Percentiles rank a stretch among this genome's conserved stretches.
Evolutionary conservation across 2,113 vertebrate genomes (phyloP).

Genomic region (Chlorodrepanis virens): DNA sequence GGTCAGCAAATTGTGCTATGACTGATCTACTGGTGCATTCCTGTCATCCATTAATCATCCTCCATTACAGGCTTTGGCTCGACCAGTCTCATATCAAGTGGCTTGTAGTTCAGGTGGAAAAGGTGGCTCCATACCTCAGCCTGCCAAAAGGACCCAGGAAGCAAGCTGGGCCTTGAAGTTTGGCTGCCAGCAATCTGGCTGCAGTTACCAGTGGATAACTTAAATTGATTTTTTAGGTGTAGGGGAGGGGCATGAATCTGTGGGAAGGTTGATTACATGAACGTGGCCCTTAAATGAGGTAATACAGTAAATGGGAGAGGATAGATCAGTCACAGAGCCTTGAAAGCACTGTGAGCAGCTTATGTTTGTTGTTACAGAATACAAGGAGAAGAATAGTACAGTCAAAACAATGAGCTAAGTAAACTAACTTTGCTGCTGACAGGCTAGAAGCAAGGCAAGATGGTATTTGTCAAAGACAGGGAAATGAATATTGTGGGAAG

Average conservation of each 20-base stretch:
- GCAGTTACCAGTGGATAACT: not conserved
- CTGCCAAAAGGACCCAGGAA: not conserved
- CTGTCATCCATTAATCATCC: not conserved
- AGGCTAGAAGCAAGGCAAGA: not conserved
- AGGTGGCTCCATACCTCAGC: not conserved
- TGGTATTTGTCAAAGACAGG: constrained; percentile 33
- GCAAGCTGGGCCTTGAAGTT: not conserved
- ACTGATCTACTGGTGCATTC: not conserved
- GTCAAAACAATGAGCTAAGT: constrained; percentile 47
- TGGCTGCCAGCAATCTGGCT: not conserved
- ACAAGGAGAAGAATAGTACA: constrained; percentile 1
- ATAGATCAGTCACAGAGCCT: not conserved
- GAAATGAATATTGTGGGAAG: constrained; percentile 3
- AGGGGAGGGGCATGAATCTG: not conserved
- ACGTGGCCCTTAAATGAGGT: not conserved
- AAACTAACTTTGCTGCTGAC: constrained; percentile 45
- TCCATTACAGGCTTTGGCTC: not conserved
- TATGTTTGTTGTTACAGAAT: constrained; percentile 25
- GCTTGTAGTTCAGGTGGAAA: not conserved
- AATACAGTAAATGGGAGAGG: not conserved
- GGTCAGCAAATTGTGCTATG: not conserved
- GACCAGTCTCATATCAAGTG: not conserved
- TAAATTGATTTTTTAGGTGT: not conserved
- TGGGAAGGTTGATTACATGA: not conserved
- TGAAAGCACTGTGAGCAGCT: constrained; percentile 8